phyloP scores from a whole-genome alignment of 2,113 vertebrate species.

The Plecturocebus donacophilus region DNA sequence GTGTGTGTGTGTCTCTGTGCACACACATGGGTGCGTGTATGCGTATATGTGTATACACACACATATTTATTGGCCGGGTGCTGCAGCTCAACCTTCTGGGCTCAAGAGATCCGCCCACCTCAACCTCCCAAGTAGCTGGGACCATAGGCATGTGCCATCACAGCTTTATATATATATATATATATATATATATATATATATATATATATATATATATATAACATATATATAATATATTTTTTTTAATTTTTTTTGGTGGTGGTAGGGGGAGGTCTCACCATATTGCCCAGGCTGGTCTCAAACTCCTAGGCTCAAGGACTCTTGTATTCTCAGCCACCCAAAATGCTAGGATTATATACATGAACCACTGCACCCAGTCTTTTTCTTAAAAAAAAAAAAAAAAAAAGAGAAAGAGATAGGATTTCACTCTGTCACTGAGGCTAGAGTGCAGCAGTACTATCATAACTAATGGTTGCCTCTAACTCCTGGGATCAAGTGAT shows the following conservation, averaged over 20 bases:
- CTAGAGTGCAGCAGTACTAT: background rate
- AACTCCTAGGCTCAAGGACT: background rate
- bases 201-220: too few relatives aligned
- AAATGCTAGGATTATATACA: background rate
- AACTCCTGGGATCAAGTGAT: background rate
- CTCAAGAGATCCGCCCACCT: background rate
- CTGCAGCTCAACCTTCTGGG: background rate
- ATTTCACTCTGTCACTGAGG: background rate
- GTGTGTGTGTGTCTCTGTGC: too few relatives aligned
- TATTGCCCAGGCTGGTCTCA: background rate
- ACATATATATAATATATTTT: too few relatives aligned
- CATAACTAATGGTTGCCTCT: background rate
- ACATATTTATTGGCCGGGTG: too few relatives aligned
- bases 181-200: too few relatives aligned
- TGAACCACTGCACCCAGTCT: background rate
- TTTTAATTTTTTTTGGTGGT: too few relatives aligned
- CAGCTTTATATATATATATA: too few relatives aligned
- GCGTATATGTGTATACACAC: too few relatives aligned
- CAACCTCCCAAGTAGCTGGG: background rate
- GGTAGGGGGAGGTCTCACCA: too few relatives aligned
- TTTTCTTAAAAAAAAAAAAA: background rate
- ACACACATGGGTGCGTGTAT: too few relatives aligned
- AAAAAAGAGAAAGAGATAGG: background rate
- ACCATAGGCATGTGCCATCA: background rate
- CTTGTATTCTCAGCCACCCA: background rate